Percentiles rank a stretch among this genome's conserved stretches.
Conservation (phyloP, 2,888 invertebrate species). For the Monopis laevigella region DNA sequence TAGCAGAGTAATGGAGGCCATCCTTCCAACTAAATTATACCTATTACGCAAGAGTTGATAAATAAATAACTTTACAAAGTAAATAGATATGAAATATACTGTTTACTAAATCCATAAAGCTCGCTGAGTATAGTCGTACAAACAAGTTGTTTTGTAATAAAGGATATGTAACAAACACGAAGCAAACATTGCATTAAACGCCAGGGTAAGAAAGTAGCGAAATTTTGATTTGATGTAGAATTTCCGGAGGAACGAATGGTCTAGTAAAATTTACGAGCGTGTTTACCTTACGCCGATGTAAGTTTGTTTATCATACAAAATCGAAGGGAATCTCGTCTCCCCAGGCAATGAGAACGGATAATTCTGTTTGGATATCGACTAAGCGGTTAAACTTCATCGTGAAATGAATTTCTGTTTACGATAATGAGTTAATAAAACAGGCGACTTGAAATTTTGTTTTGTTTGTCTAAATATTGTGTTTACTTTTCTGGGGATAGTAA, state of each 20-base stretch:
- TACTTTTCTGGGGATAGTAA: too few species aligned
- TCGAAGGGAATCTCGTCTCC: constrained; percentile 41
- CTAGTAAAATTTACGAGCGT: constrained; percentile 53
- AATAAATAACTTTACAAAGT: too few species aligned
- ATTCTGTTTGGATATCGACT: constrained; percentile 41
- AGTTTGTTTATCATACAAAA: constrained; percentile 55
- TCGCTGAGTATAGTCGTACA: too few species aligned
- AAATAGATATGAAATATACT: too few species aligned
- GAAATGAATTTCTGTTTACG: constrained; percentile 36
- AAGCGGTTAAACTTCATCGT: constrained; percentile 37
- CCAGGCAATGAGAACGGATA: constrained; percentile 42
- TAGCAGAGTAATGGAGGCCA: too few species aligned
- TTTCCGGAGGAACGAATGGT: constrained; percentile 35
- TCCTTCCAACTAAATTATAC: too few species aligned
- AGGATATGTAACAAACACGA: constrained; percentile 9
- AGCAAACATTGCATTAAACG: constrained; percentile 20
- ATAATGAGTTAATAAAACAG: constrained; percentile 38
- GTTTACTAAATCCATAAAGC: too few species aligned
- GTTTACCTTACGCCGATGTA: constrained; percentile 50
- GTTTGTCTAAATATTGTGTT: constrained; percentile 11
- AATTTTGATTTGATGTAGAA: constrained; percentile 43
- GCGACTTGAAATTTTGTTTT: constrained; percentile 20
- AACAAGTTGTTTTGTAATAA: constrained; percentile 8
- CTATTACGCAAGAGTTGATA: too few species aligned
- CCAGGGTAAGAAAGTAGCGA: constrained; percentile 25